phyloP scores from a whole-genome alignment of 2,113 vertebrate genomes.

The Ploceus nigricollis region DNA sequence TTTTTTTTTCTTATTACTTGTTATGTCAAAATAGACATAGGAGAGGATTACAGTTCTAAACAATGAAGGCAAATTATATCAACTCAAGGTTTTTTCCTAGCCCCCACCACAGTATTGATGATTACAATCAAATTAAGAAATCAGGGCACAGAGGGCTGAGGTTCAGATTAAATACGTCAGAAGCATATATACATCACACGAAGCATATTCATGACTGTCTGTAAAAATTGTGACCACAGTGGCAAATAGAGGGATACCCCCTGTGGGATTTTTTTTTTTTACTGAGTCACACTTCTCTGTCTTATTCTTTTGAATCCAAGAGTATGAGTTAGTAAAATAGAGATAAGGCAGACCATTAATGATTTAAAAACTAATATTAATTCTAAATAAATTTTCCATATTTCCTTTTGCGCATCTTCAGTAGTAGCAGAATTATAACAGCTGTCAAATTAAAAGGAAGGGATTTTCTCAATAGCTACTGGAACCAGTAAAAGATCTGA shows the following conservation, averaged over 20 bases:
- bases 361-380: neutral
- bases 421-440: neutral
- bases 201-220: neutral
- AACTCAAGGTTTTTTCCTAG: rapidly evolving
- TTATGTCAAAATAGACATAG: neutral
- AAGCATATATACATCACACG: neutral
- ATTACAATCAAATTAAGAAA: neutral
- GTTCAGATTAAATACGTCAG: neutral
- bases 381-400: neutral
- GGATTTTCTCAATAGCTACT: neutral
- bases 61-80: neutral
- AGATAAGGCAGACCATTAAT: neutral
- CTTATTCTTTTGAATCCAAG: neutral
- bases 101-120: rapidly evolving
- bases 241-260: neutral
- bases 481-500: neutral
- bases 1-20: neutral
- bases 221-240: neutral
- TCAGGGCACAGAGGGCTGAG: too few relatives aligned
- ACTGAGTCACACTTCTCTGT: neutral
- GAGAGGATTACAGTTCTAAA: neutral
- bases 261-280: neutral
- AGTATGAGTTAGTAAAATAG: neutral
- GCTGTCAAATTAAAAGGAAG: neutral
- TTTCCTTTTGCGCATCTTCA: neutral